Evolutionary conservation across 2,888 invertebrate species (phyloP).

Genomic region (Callosobruchus maculatus): DNA sequence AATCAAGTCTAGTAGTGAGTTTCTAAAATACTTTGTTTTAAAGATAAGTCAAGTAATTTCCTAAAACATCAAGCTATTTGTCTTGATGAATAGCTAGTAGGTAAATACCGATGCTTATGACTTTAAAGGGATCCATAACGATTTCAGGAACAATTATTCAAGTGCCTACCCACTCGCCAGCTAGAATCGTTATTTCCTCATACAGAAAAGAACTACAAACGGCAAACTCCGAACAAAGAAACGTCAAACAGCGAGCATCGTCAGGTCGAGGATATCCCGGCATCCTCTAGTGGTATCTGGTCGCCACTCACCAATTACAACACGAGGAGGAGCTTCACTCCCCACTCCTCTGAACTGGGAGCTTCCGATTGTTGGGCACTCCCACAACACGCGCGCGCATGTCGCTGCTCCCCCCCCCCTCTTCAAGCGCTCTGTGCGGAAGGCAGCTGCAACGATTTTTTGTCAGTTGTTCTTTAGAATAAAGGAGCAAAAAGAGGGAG

Average conservation of each 20-base stretch:
- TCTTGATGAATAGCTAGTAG: too few relatives aligned
- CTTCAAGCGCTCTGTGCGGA: background rate
- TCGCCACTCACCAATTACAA: constrained; percentile 16
- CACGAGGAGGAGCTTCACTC: constrained; percentile 18
- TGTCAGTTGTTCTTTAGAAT: constrained; percentile 24
- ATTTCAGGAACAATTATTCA: too few relatives aligned
- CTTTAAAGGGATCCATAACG: too few relatives aligned
- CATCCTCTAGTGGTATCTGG: background rate
- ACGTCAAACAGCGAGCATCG: background rate
- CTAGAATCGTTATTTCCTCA: background rate
- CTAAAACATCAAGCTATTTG: too few relatives aligned
- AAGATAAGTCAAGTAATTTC: too few relatives aligned
- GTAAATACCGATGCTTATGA: too few relatives aligned
- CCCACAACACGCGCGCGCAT: constrained; percentile 22
- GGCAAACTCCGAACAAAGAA: background rate
- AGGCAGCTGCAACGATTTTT: constrained; percentile 45
- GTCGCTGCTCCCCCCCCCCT: background rate
- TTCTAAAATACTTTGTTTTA: too few relatives aligned
- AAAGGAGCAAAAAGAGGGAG: constrained; percentile 31
- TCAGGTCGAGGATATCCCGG: background rate
- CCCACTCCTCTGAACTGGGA: constrained; percentile 20
- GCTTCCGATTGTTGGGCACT: constrained; percentile 11
- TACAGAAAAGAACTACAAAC: background rate
- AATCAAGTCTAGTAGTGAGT: too few relatives aligned
- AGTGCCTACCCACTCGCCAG: too few relatives aligned